These are phyloP conservation scores for Dasysyrphus albostriatus DNA, from an alignment of 2,888 invertebrate genomes.

Conservation along the genomic window DNA sequence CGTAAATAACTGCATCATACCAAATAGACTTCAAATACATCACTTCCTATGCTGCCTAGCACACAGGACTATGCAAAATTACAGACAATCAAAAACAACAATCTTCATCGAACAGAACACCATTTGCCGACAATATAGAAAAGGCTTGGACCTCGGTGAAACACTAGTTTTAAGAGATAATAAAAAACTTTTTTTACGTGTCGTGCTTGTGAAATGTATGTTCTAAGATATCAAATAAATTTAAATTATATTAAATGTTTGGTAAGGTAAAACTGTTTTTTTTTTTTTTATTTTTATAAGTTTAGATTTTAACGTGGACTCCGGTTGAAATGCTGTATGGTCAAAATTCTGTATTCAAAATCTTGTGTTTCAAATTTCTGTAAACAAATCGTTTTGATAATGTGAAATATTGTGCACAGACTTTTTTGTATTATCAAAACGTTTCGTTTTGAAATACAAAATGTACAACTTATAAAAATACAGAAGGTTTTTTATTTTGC, in stretches of 20 bases:
- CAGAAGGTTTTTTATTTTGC: too few species aligned
- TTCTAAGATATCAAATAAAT: conserved; percentile 7
- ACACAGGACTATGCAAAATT: conserved; percentile 81
- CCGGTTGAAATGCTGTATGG: too few species aligned
- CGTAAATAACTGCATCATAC: neutral
- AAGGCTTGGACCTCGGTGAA: conserved; percentile 33
- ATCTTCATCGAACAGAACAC: conserved; percentile 82
- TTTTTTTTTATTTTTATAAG: neutral
- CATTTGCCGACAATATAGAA: conserved; percentile 83
- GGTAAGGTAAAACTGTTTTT: neutral
- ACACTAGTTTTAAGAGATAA: conserved; percentile 23
- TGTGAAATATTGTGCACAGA: too few species aligned
- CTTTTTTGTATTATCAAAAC: too few species aligned
- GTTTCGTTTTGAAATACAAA: too few species aligned
- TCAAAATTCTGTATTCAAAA: too few species aligned
- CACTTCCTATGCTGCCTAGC: conserved; percentile 83
- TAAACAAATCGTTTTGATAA: too few species aligned
- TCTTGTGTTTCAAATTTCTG: too few species aligned
- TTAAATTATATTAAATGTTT: neutral
- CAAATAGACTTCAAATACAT: conserved; percentile 83
- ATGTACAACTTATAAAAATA: too few species aligned
- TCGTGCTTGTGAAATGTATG: conserved; percentile 50
- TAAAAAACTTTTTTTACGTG: conserved; percentile 61
- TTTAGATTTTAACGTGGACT: too few species aligned
- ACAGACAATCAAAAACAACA: conserved; percentile 82